Evolutionary conservation across 2,888 invertebrate genomes (phyloP).

Genomic region (Chrysotoxum bicinctum): DNA sequence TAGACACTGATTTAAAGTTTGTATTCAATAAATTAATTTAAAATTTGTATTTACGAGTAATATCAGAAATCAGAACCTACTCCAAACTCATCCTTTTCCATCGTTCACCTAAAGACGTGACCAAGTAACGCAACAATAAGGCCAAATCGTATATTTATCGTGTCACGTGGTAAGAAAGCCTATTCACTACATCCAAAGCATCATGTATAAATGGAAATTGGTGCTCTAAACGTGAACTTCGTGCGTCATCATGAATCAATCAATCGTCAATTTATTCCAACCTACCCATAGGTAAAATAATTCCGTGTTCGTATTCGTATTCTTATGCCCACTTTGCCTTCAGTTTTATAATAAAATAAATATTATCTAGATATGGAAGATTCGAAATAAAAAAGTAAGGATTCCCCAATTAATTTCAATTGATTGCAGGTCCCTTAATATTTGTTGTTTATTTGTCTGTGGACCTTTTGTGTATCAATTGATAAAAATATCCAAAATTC

Average conservation of each 20-base stretch:
- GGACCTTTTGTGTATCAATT: no score
- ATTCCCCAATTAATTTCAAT: no score
- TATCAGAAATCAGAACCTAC: not conserved
- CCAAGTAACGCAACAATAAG: not conserved
- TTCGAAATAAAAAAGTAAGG: no score
- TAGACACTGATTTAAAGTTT: no score
- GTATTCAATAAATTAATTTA: no score
- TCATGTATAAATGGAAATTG: not conserved
- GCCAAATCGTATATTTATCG: not conserved
- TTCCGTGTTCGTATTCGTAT: not conserved
- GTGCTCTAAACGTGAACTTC: not conserved
- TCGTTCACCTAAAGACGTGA: not conserved
- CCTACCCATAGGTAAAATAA: not conserved
- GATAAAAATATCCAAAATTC: no score
- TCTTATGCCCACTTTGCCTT: not conserved
- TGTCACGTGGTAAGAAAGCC: conserved; percentile 15
- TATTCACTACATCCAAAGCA: not conserved
- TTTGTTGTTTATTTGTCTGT: no score
- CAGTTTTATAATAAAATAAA: not conserved
- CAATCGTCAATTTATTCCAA: not conserved
- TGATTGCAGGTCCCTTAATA: no score
- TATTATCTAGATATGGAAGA: no score
- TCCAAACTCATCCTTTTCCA: not conserved
- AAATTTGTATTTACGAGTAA: no score
- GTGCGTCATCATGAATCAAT: conserved; percentile 22